These are phyloP conservation scores for Anomalospiza imberbis DNA, from an alignment of 2,797 vertebrate genomes.

Conservation along the genomic window DNA sequence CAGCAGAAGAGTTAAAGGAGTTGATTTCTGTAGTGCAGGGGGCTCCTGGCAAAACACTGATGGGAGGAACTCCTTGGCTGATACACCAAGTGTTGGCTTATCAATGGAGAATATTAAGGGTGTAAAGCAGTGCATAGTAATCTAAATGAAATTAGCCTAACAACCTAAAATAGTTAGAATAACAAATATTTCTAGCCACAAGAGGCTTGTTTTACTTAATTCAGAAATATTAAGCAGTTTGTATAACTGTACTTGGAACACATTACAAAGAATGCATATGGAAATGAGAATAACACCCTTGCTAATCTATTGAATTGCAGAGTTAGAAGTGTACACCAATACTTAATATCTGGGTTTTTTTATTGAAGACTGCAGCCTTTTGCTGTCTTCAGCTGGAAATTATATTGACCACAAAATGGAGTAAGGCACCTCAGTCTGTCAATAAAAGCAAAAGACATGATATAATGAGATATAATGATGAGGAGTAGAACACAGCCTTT, in stretches of 20 bases:
- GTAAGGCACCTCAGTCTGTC: background rate
- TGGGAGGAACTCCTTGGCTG: background rate
- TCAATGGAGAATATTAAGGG: background rate
- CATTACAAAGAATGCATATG: background rate
- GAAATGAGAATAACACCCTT: background rate
- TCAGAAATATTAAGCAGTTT: background rate
- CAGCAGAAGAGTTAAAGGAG: background rate
- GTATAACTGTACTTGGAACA: background rate
- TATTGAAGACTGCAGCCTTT: background rate
- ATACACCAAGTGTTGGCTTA: background rate
- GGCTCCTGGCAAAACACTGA: background rate
- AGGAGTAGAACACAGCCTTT: background rate
- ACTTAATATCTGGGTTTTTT: background rate
- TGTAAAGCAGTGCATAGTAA: background rate
- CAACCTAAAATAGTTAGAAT: background rate
- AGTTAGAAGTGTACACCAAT: background rate
- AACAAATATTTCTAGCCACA: background rate
- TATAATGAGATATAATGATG: background rate
- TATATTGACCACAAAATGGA: background rate
- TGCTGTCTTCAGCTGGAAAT: background rate
- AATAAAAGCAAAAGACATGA: background rate
- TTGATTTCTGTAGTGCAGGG: background rate
- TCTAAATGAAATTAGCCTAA: conserved; percentile 42
- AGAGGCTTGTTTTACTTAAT: background rate
- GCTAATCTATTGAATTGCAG: background rate